A percentile compares a stretch with the other conserved stretches of the same genome.
phyloP scores from a whole-genome alignment of 1,140 invertebrate species.

The Musca vetustissima region DNA sequence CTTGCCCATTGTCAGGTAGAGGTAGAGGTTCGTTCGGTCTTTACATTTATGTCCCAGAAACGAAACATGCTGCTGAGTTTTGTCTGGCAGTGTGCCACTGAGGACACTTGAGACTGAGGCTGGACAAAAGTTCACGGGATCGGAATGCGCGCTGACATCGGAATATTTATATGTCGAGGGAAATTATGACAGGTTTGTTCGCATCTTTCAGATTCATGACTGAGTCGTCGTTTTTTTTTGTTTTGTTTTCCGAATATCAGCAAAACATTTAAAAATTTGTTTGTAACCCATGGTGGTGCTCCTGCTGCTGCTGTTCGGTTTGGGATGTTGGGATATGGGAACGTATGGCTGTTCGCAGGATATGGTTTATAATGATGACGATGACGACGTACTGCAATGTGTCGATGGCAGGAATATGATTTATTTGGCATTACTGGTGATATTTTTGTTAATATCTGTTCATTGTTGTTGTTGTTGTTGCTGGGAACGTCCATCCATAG shows the following conservation, averaged over 20 bases:
- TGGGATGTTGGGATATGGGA: too few species aligned
- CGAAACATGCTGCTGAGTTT: conserved; percentile 15
- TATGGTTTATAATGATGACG: too few species aligned
- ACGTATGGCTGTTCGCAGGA: too few species aligned
- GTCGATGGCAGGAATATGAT: conserved; percentile 12
- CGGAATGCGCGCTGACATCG: conserved; percentile 19
- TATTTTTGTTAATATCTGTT: conserved; percentile 29
- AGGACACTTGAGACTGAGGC: too few species aligned
- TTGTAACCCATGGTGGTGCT: not conserved
- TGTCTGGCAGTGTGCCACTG: not conserved
- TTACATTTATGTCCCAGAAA: too few species aligned
- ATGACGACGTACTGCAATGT: not conserved
- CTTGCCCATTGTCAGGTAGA: too few species aligned
- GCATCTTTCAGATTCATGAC: not conserved
- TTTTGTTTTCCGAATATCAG: not conserved
- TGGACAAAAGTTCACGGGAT: conserved; percentile 6
- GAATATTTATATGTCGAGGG: conserved; percentile 21
- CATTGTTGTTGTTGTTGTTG: too few species aligned
- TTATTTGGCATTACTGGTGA: conserved; percentile 9
- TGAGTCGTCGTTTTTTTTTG: too few species aligned
- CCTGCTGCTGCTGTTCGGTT: too few species aligned
- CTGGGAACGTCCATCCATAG: too few species aligned
- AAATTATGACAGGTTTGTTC: conserved; percentile 20
- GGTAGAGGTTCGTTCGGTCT: too few species aligned
- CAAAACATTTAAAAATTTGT: not conserved